These are phyloP conservation scores for Ictalurus furcatus DNA, from an alignment of 2,113 vertebrate genomes.

Conservation along the genomic window DNA sequence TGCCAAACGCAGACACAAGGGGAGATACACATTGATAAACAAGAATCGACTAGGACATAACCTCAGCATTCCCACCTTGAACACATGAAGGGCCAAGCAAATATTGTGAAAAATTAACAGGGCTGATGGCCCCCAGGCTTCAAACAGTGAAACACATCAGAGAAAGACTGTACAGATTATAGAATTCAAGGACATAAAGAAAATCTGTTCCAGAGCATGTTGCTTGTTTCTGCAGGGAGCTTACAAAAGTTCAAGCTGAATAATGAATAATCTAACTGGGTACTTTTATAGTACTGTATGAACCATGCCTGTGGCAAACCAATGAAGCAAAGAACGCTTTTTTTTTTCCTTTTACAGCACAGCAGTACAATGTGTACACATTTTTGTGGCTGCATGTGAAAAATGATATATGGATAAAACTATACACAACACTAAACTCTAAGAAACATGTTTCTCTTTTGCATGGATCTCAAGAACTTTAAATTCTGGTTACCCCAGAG, in stretches of 20 bases:
- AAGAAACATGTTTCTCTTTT: background rate
- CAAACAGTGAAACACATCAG: conserved; percentile 10
- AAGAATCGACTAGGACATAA: background rate
- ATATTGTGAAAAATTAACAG: conserved; percentile 39
- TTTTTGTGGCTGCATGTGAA: background rate
- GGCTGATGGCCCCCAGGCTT: conserved; percentile 20
- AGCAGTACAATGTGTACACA: background rate
- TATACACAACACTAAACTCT: background rate
- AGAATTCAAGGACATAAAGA: conserved; percentile 11
- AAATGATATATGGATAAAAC: background rate
- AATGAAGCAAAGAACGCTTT: background rate
- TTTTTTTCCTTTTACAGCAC: background rate
- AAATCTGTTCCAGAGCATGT: background rate
- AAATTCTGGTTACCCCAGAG: background rate
- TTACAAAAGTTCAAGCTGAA: background rate
- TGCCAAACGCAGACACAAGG: conserved; percentile 62
- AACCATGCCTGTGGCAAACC: background rate
- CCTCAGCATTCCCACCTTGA: conserved; percentile 6
- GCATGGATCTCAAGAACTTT: background rate
- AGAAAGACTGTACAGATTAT: background rate
- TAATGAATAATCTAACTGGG: background rate
- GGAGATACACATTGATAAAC: conserved; percentile 33
- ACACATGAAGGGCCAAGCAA: background rate
- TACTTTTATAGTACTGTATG: background rate
- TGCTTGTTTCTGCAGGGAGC: background rate